Evolutionary conservation across 2,888 invertebrate genomes (phyloP), one percentile per base, ranked within the genome.

Genomic region (Scaptomyza flava): DNA sequence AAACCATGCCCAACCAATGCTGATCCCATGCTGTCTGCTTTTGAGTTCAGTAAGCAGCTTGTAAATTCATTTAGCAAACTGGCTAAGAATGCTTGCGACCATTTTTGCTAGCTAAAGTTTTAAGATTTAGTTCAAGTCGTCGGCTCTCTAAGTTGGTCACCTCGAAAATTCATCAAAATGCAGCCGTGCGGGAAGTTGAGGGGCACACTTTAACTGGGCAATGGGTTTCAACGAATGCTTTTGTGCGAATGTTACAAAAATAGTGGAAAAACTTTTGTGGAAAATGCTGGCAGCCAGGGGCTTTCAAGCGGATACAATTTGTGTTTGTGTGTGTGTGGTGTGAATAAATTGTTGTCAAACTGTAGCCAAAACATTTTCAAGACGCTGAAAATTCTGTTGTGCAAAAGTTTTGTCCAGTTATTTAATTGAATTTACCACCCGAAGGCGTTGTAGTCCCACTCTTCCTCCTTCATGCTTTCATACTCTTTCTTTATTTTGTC

Each of bases 341-440:
- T 68, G 33, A 70, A 64, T 66, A 77, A 84, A 89, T 89, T 89
- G 89, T 81, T 89, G 85, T 82, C 87, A 87, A 82, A 89, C 69
- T 84, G 85, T 84, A 69, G 71, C 89, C 45, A 71, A 84, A 66
- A 64, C 71, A 81, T 84, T 76, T 56, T 80, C 87, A 88, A 88
- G 81, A 88, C 67, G 68, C 51, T 77, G 80, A 71, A 66, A 42
- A 81, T 83, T 66, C 50, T 83, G 68, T 79, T 79, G 68, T 60
- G 43, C 38, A 84, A 89, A 87, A 51, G 80, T 82, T 81, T 68
- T 74, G 56, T 78, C 52, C 76, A 84, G 87, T 89, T 83, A 84
- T 83, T 83, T 83, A 89, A 83, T 83, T 83, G 82, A 83, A 89
- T 83, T 83, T 89, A 68, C 69, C 72, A 89, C 81, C 82, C 82